These are phyloP conservation scores for Heliothis virescens DNA, from an alignment of 1,140 invertebrate species.

Conservation along the genomic window DNA sequence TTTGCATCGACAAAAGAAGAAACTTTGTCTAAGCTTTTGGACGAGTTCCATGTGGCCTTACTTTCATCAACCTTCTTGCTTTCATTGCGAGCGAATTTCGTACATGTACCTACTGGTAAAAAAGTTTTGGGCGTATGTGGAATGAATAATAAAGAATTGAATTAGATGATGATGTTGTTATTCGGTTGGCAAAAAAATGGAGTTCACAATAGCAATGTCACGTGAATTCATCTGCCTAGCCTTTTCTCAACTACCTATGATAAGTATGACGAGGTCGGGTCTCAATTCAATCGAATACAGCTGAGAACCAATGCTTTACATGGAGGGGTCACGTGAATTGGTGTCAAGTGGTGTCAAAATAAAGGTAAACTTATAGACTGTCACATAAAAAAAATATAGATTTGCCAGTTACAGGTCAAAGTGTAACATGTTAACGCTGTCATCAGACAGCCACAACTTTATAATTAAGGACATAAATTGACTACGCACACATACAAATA, in stretches of 20 bases:
- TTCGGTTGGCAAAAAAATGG: no score
- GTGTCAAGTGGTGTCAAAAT: no score
- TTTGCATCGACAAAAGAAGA: not conserved
- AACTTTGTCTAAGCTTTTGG: conserved; percentile 35
- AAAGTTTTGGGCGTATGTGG: not conserved
- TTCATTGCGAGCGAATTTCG: not conserved
- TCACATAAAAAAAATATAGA: no score
- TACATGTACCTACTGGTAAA: not conserved
- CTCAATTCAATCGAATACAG: no score
- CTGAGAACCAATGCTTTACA: no score
- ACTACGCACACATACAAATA: not conserved
- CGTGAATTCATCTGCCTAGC: no score
- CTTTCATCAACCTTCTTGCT: conserved; percentile 1
- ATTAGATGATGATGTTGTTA: not conserved
- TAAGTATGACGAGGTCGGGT: no score
- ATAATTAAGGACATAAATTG: not conserved
- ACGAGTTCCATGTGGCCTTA: conserved; percentile 21
- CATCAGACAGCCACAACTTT: not conserved
- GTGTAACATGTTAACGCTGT: not conserved
- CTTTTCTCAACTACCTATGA: no score
- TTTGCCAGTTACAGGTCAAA: no score
- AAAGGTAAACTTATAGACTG: no score
- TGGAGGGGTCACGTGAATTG: no score
- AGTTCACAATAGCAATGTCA: no score
- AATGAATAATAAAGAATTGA: not conserved